Evolutionary conservation across 2,797 vertebrate genomes (phyloP).

Genomic region (Leuciscus waleckii): DNA sequence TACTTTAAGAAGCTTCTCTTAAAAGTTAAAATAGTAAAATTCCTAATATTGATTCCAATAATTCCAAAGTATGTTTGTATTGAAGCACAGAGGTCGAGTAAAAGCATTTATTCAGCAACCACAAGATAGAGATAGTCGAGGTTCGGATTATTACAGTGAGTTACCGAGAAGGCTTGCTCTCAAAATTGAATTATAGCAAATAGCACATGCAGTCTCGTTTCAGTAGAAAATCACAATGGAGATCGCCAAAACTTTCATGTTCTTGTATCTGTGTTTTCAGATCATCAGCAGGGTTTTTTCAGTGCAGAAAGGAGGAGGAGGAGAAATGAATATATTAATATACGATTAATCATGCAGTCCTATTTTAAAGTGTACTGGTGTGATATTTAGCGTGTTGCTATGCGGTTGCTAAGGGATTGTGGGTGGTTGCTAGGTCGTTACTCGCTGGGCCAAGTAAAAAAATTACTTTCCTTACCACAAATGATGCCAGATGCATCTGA

Average conservation of each 20-base stretch:
- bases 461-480: background rate
- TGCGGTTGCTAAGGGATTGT: background rate
- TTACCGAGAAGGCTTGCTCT: background rate
- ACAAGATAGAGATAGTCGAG: background rate
- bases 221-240: background rate
- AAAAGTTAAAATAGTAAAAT: background rate
- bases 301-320: too few relatives aligned
- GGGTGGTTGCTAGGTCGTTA: background rate
- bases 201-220: background rate
- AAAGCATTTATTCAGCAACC: background rate
- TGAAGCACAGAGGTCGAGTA: background rate
- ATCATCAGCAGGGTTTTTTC: background rate
- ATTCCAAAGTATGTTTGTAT: background rate
- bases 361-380: background rate
- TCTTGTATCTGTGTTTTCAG: background rate
- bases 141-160: background rate
- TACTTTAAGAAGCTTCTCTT: background rate
- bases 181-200: background rate
- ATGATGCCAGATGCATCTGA: background rate
- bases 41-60: background rate
- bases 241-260: background rate
- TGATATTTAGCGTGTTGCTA: background rate
- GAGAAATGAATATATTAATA: background rate
- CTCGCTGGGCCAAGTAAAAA: background rate
- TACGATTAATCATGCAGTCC: background rate